Base-by-base conservation (phyloP, 2,888 invertebrate genomes). In the Phengaris arion region DNA sequence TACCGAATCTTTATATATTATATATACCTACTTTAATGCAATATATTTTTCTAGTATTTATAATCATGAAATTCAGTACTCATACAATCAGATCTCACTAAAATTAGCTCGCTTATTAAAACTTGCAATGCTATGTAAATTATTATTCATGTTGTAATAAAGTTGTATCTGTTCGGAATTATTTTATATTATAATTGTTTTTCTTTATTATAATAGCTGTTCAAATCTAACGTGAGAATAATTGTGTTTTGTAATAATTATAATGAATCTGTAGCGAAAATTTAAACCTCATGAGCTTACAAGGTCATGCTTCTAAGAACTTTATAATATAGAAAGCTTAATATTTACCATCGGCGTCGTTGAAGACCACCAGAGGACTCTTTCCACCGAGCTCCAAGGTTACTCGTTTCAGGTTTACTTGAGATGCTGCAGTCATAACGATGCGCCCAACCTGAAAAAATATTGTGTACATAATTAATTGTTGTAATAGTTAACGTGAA, bases 321-420 rank as follows among this genome's bases (percentile, higher is more conserved):
- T 13, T 35, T 35, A 35, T 35, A 35, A 35, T 15, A 45, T 6
- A 74, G 2, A 74, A 35, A 74, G 55, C 8, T 22, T 51, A 15
- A n/a, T 15, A 81, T 93, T 91, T 91, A 97, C 97, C 90, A 85
- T 97, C 95, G 51, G 95, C 96, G 90, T 98, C 98, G 79, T 96
- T 95, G 84, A 97, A 97, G n/a, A 98, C 94, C 45, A 98, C 96
- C 22, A 98, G 90, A 0, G 98, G 98, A 85, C 97, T 97, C 87
- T 98, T 98, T 78, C 98, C 98, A 70, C 98, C 98, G 57, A 98
- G 93, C 87, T 98, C 98, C 74, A 98, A 89, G 5, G 96, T 96
- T 0, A 98, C 96, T 75, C 96, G 94, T 86, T 98, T 98, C 74
- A 98, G 90, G 85, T 98, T 98, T 0, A 95, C 95, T 72, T 94